Evolutionary conservation across 2,113 vertebrate genomes (phyloP), one percentile per base, ranked within the genome.

Genomic region (Struthidea cinerea): DNA sequence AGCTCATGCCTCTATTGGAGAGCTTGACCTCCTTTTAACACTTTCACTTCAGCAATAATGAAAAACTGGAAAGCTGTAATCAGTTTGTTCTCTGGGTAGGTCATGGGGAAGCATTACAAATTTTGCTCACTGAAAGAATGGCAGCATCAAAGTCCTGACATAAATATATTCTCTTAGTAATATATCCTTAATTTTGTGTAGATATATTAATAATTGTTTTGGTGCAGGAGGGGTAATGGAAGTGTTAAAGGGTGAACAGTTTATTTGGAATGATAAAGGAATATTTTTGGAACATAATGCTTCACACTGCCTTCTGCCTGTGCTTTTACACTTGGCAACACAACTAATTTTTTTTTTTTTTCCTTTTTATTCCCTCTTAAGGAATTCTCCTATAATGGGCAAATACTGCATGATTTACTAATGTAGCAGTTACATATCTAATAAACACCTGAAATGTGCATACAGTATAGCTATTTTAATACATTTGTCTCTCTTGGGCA

Each of bases 241-340:
- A 95, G 92, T 94, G 93, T 94, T 96, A 88, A 96, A 95, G 85
- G 84, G 90, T 90, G 85, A 96, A 30, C 17, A 83, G 35, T 70
- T 26, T 17, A 5, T 84, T 93, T 81, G 85, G 39, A 95, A 94
- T 92, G 56, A 12, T 47, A 77, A 50, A 80, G 35, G 24, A 81
- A n/a, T 84, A 64, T 37, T 88, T 87, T n/a, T 90, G 47, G 16
- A 85, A 52, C 22, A 30, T 73, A 13, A 2, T 77, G 73, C 52
- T 94, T 91, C 22, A 23, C 55, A 11, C 37, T 94, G 33, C 60
- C 32, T 90, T 79, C 56, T 95, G 84, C 59, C 35, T 86, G 12
- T 91, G 78, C 87, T 93, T 93, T 92, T 82, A 70, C 55, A 80
- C 39, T 77, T 91, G 65, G 55, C 59, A 84, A 21, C 28, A 52